A percentile compares a stretch with the other conserved stretches of the same genome.
Conservation (phyloP, 2,888 invertebrate species). For the Metellina segmentata region DNA sequence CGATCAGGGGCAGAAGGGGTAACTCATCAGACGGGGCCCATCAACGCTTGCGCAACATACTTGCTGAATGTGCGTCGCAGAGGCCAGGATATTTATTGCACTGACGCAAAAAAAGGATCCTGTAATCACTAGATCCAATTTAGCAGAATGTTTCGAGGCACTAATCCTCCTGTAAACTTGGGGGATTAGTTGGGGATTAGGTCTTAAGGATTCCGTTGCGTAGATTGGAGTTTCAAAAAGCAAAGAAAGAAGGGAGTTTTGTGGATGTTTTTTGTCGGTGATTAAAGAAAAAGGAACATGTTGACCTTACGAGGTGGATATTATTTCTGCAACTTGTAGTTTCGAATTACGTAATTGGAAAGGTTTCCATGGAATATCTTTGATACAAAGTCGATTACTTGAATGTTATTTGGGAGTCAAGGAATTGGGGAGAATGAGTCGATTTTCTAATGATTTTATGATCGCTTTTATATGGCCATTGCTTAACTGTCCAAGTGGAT, state of each 20-base stretch:
- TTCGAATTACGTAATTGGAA: no score
- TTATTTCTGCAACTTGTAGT: slow-evolving; percentile 20
- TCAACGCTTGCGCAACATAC: not conserved
- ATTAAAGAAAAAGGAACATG: not conserved
- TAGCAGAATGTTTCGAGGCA: not conserved
- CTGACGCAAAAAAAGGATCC: not conserved
- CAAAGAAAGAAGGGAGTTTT: slow-evolving; percentile 15
- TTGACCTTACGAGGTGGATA: slow-evolving; percentile 51
- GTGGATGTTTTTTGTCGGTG: not conserved
- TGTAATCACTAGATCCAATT: slow-evolving; percentile 56
- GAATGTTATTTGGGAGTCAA: no score
- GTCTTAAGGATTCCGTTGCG: not conserved
- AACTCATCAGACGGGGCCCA: not conserved
- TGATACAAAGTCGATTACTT: no score
- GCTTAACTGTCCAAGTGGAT: no score
- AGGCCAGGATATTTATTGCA: not conserved
- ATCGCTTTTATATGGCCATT: no score
- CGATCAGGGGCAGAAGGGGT: not conserved
- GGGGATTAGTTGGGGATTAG: slow-evolving; percentile 12
- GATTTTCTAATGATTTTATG: no score
- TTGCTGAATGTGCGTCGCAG: not conserved
- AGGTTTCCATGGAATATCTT: no score
- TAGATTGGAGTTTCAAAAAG: not conserved
- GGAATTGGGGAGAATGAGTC: no score
- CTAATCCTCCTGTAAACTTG: slow-evolving; percentile 49